Conservation (phyloP, 1,140 invertebrate species). For the Zaprionus tsacasi region DNA sequence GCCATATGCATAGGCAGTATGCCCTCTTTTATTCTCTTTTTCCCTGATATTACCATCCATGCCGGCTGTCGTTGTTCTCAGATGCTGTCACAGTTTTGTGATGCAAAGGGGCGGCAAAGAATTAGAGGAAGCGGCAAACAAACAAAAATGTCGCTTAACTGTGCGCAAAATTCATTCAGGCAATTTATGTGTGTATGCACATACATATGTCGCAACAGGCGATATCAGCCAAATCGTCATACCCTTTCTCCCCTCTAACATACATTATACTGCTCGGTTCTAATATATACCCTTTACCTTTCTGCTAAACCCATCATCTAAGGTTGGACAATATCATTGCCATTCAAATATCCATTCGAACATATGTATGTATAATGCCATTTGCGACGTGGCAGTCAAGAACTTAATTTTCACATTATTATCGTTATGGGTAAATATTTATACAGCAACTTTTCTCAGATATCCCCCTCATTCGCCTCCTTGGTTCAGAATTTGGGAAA, state of each 20-base stretch:
- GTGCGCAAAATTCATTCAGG: constrained; percentile 71
- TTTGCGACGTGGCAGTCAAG: too few relatives aligned
- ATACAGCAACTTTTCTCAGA: too few relatives aligned
- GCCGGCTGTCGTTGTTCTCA: constrained; percentile 75
- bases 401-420: background rate
- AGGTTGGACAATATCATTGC: constrained; percentile 58
- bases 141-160: constrained; percentile 64
- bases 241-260: background rate
- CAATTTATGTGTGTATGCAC: constrained; percentile 53
- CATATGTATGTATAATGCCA: too few relatives aligned
- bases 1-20: background rate
- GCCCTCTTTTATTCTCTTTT: background rate
- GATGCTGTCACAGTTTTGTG: constrained; percentile 52
- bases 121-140: background rate
- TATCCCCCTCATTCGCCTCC: too few relatives aligned
- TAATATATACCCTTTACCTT: background rate
- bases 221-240: constrained; percentile 57
- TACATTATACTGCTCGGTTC: too few relatives aligned
- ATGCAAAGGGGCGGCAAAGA: background rate
- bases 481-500: too few relatives aligned
- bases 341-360: background rate
- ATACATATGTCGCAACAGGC: constrained; percentile 60
- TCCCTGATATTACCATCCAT: constrained; percentile 27
- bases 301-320: constrained; percentile 24
- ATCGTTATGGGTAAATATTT: background rate